Percentiles rank a stretch among this genome's conserved stretches.
Conservation (phyloP, 2,113 vertebrate species). For the Hoplias malabaricus region DNA sequence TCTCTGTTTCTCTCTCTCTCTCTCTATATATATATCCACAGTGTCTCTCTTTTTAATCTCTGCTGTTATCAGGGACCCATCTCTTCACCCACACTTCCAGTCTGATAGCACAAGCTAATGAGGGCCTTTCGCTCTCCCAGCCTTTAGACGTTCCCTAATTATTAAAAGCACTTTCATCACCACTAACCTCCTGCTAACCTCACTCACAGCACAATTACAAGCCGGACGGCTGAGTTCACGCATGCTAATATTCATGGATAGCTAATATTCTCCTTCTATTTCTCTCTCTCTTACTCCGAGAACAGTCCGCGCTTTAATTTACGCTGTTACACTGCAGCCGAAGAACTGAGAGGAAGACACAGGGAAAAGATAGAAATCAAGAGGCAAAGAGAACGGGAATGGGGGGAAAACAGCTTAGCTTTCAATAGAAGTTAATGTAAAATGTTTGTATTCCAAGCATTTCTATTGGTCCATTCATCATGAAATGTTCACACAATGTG, state of each 20-base stretch:
- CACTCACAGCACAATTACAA: constrained; percentile 53
- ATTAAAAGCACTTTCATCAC: constrained; percentile 55
- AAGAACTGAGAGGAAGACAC: neutral
- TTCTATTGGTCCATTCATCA: too few relatives aligned
- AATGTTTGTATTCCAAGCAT: too few relatives aligned
- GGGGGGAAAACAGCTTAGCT: neutral
- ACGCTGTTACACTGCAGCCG: neutral
- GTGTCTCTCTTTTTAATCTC: constrained; percentile 37
- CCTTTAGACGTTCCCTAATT: constrained; percentile 42
- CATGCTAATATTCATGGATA: constrained; percentile 45
- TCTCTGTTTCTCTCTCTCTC: constrained; percentile 15
- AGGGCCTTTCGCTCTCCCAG: constrained; percentile 36
- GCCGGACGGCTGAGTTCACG: constrained; percentile 38
- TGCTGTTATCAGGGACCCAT: constrained; percentile 40
- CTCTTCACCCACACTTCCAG: constrained; percentile 38
- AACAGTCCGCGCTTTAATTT: neutral
- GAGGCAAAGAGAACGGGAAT: too few relatives aligned
- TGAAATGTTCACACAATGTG: too few relatives aligned
- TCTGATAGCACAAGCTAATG: constrained; percentile 48
- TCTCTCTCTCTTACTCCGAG: neutral
- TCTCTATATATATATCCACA: neutral
- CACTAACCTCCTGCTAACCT: constrained; percentile 52
- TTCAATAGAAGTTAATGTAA: too few relatives aligned
- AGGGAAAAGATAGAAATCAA: neutral
- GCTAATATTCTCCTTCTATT: constrained; percentile 25